Percentiles rank a stretch among this genome's conserved stretches.
Conservation (phyloP, 1,140 invertebrate species). For the Rhagoletis zephyria region DNA sequence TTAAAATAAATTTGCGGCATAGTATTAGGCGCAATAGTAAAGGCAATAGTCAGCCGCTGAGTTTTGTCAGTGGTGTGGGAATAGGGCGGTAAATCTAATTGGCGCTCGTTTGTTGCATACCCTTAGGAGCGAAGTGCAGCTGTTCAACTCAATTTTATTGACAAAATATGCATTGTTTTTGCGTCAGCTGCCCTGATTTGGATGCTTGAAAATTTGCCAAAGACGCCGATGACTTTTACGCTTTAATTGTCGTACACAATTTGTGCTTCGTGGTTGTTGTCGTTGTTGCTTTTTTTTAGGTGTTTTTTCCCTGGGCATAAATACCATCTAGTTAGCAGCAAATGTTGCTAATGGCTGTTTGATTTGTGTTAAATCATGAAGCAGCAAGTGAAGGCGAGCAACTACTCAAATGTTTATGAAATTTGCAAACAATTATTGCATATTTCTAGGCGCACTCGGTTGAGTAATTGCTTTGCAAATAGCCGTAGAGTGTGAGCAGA, state of each 20-base stretch:
- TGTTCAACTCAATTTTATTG: not conserved
- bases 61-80: too few species aligned
- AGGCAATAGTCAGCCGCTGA: too few species aligned
- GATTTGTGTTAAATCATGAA: slow-evolving; percentile 32
- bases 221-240: not conserved
- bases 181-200: too few species aligned
- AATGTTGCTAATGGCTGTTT: not conserved
- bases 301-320: not conserved
- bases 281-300: not conserved
- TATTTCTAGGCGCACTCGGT: not conserved
- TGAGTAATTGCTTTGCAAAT: not conserved
- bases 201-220: not conserved
- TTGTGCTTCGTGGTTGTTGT: not conserved
- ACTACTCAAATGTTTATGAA: not conserved
- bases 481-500: too few species aligned
- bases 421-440: not conserved
- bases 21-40: too few species aligned
- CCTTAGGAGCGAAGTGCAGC: not conserved
- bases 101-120: slow-evolving; percentile 17
- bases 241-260: not conserved
- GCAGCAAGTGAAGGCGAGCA: not conserved
- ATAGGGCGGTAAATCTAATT: too few species aligned
- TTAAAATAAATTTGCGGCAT: too few species aligned
- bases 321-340: not conserved
- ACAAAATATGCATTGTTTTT: not conserved